A percentile compares a stretch with the other conserved stretches of the same genome.
Conservation (phyloP, 2,113 vertebrate genomes). For the Ceyx margarethae region DNA sequence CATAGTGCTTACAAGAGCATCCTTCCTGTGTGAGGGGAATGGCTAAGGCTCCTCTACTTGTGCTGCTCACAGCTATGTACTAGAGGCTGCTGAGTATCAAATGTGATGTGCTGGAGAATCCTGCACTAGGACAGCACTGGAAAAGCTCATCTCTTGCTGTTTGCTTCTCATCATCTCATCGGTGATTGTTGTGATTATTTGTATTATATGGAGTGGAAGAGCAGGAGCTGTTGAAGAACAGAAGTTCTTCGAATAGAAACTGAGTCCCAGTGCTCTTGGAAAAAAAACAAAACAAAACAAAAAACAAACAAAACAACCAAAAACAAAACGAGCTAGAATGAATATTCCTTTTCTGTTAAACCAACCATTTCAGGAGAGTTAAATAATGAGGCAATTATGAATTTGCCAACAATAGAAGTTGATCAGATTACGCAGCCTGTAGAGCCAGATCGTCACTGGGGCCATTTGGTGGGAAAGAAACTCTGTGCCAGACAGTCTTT, state of each 20-base stretch:
- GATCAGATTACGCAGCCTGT: conserved; percentile 55
- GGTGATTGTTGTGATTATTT: neutral
- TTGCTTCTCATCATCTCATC: neutral
- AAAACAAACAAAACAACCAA: too few species aligned
- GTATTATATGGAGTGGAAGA: neutral
- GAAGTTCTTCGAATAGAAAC: neutral
- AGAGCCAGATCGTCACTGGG: conserved; percentile 28
- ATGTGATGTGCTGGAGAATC: neutral
- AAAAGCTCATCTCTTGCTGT: neutral
- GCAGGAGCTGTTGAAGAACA: neutral
- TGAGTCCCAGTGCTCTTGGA: neutral
- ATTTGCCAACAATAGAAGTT: conserved; percentile 48
- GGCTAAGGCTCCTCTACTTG: neutral
- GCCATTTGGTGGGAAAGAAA: conserved; percentile 62
- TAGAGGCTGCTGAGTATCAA: neutral
- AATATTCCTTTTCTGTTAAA: neutral
- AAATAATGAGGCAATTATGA: conserved; percentile 30
- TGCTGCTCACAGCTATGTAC: neutral
- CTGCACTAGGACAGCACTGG: neutral
- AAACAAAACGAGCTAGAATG: neutral
- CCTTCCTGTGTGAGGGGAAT: neutral
- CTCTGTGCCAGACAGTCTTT: conserved; percentile 38
- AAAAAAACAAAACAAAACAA: neutral
- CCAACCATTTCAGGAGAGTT: neutral
- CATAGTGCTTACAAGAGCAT: neutral